These are phyloP conservation scores for Pseudochirops corinnae DNA, from an alignment of 2,797 vertebrate genomes.

Conservation along the genomic window DNA sequence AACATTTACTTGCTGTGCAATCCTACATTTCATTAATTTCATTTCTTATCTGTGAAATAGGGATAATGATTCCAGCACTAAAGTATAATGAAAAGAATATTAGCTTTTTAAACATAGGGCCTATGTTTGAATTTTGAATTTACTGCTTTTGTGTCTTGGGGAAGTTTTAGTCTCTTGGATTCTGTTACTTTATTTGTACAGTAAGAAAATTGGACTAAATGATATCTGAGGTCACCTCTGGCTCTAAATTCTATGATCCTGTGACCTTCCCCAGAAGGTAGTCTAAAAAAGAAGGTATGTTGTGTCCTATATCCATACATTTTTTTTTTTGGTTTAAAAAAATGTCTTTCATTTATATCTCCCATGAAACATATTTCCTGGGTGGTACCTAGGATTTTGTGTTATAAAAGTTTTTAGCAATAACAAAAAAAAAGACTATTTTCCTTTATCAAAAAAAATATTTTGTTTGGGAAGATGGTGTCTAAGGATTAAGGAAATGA, in stretches of 20 bases:
- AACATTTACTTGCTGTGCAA: neutral
- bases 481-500: neutral
- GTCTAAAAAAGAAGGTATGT: neutral
- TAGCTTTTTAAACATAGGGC: neutral
- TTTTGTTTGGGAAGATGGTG: neutral
- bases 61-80: neutral
- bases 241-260: neutral
- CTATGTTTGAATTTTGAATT: neutral
- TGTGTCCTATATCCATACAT: neutral
- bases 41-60: neutral
- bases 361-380: neutral
- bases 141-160: neutral
- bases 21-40: neutral
- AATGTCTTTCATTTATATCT: neutral
- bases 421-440: neutral
- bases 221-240: neutral
- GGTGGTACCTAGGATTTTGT: neutral
- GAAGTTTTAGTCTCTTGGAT: neutral
- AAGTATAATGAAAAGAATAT: neutral
- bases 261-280: neutral
- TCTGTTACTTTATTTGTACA: neutral
- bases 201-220: neutral
- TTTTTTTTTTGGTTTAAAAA: neutral
- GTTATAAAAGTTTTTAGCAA: neutral
- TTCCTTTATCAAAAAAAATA: neutral